A percentile compares a stretch with the other conserved stretches of the same genome.
These are phyloP conservation scores for Stegostoma tigrinum DNA, from an alignment of 2,113 vertebrate species.

Conservation along the genomic window DNA sequence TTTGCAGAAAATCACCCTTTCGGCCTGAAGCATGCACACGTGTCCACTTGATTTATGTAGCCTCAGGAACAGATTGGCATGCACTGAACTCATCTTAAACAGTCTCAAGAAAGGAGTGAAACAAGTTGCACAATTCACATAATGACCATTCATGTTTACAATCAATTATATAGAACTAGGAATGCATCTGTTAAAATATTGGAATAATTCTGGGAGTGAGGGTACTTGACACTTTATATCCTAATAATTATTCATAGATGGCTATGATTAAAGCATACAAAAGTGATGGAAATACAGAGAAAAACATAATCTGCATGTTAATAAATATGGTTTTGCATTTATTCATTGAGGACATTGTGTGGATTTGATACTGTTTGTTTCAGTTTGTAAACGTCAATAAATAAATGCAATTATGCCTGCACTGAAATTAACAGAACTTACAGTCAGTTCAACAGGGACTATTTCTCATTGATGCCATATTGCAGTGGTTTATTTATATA, in stretches of 20 bases:
- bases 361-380: not conserved
- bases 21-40: not conserved
- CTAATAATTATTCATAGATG: not conserved
- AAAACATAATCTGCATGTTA: not conserved
- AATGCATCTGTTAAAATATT: not conserved
- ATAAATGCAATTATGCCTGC: not conserved
- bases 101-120: not conserved
- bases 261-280: not conserved
- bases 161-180: not conserved
- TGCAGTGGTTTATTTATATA: not conserved
- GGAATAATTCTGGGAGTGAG: not conserved
- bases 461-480: not conserved
- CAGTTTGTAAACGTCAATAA: not conserved
- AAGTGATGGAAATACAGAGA: not conserved
- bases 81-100: not conserved
- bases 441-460: not conserved
- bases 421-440: not conserved
- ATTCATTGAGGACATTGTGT: not conserved
- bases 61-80: not conserved
- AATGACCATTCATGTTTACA: not conserved
- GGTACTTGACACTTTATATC: not conserved
- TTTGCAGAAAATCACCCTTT: not conserved
- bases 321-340: not conserved
- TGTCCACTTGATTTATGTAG: not conserved
- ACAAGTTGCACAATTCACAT: not conserved